phyloP scores from a whole-genome alignment of 2,113 vertebrate genomes.

The Pituophis catenifer region DNA sequence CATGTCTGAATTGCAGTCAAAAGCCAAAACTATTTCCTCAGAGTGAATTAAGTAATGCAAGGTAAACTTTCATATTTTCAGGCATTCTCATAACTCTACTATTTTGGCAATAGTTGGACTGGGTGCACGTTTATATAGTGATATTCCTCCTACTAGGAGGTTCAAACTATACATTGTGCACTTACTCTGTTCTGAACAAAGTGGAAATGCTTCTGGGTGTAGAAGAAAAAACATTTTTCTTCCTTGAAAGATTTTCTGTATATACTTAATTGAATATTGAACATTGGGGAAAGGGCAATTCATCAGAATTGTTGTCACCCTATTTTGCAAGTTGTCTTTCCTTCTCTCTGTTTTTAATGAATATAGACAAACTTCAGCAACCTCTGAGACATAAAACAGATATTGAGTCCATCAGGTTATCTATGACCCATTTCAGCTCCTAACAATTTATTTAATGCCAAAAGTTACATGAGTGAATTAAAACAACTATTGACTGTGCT shows the following conservation, averaged over 20 bases:
- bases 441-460: conserved; percentile 53
- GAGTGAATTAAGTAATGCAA: not conserved
- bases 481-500: conserved; percentile 50
- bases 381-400: conserved; percentile 33
- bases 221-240: not conserved
- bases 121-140: too few relatives aligned
- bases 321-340: conserved; percentile 19
- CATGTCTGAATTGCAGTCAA: not conserved
- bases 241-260: not conserved
- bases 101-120: not conserved
- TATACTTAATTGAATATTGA: conserved; percentile 7
- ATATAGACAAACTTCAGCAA: conserved; percentile 22
- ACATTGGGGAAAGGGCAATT: not conserved
- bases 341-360: conserved; percentile 43
- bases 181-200: not conserved
- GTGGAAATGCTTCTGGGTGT: not conserved
- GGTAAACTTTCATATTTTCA: not conserved
- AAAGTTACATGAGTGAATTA: conserved; percentile 52
- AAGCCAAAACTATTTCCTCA: not conserved
- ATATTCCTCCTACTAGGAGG: not conserved
- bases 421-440: conserved; percentile 56
- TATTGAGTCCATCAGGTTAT: conserved; percentile 23
- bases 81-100: not conserved
- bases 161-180: not conserved
- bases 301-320: conserved; percentile 12